These are phyloP conservation scores for Volucella zonaria DNA, from an alignment of 2,888 invertebrate species.

Conservation along the genomic window DNA sequence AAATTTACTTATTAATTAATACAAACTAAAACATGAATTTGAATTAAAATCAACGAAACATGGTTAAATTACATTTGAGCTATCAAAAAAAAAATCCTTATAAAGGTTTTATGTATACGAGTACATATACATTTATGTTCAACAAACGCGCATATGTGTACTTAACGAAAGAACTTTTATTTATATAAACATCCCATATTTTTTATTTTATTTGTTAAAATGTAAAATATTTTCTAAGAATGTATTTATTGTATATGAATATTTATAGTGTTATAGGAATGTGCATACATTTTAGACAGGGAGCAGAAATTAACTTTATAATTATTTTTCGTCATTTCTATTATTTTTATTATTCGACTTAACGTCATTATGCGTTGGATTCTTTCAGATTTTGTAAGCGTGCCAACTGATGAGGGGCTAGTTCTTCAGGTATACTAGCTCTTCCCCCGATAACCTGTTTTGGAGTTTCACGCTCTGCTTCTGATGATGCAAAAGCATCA, in stretches of 20 bases:
- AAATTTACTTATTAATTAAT: too few species aligned
- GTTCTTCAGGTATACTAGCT: slow-evolving; percentile 93
- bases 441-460: slow-evolving; percentile 89
- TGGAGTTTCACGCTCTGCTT: slow-evolving; percentile 83
- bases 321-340: not conserved
- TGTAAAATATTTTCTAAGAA: not conserved
- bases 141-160: too few species aligned
- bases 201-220: too few species aligned
- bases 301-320: too few species aligned
- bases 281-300: slow-evolving; percentile 1
- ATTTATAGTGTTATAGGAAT: slow-evolving; percentile 13
- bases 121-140: too few species aligned
- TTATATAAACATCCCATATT: too few species aligned
- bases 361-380: slow-evolving; percentile 89
- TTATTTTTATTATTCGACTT: not conserved
- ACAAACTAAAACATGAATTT: too few species aligned
- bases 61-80: too few species aligned
- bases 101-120: too few species aligned
- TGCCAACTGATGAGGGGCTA: slow-evolving; percentile 94
- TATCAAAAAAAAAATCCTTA: too few species aligned
- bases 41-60: too few species aligned
- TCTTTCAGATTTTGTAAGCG: slow-evolving; percentile 94
- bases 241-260: slow-evolving; percentile 29
- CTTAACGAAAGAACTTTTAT: too few species aligned
- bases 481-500: slow-evolving; percentile 82